Evolutionary conservation across 2,888 invertebrate species (phyloP), one percentile per base, ranked within the genome.

Genomic region (Hypsopygia costalis): DNA sequence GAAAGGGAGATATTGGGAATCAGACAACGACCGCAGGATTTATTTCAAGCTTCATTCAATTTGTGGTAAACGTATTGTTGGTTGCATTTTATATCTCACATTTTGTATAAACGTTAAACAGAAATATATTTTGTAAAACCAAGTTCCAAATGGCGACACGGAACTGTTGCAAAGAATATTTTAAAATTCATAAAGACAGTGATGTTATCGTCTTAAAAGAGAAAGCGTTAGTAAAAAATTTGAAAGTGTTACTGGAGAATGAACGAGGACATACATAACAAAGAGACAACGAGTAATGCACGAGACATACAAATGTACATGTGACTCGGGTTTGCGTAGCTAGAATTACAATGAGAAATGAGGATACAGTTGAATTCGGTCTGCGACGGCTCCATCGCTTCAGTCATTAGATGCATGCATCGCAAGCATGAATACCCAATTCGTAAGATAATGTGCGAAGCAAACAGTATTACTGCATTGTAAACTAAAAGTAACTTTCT

Each of bases 31-130:
- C 80, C 76, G 74, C 78, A 66, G 79, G 81, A 85, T 85, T 85
- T 85, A 85, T 85, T 78, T 79, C 74, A 72, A 82, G 78, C 73
- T 72, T 82, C 75, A 85, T 86, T 83, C 83, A 86, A 83, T 86
- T 85, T 85, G 81, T 67, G 81, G 81, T 70, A 73, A 78, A 76
- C 76, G 77, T 81, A 81, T 83, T 83, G 83, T 80, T 69, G 68
- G 72, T 76, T 75, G 75, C 63, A 59, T 81, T 81, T 79, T 75
- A 68, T 78, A 71, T 66, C 61, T 61, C 62, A 56, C 55, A 62
- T 67, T 71, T 61, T 62, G 58, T 62, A 56, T 55, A 65, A 69
- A 73, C 54, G 58, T 65, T 40, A 37, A 40, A 27, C 44, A 42
- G 16, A 4, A 41, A 36, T 37, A 28, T 37, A 21, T 35, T 39